Evolutionary conservation across 2,888 invertebrate genomes (phyloP), one percentile per base, ranked within the genome.

Genomic region (Sphecodes monilicornis): DNA sequence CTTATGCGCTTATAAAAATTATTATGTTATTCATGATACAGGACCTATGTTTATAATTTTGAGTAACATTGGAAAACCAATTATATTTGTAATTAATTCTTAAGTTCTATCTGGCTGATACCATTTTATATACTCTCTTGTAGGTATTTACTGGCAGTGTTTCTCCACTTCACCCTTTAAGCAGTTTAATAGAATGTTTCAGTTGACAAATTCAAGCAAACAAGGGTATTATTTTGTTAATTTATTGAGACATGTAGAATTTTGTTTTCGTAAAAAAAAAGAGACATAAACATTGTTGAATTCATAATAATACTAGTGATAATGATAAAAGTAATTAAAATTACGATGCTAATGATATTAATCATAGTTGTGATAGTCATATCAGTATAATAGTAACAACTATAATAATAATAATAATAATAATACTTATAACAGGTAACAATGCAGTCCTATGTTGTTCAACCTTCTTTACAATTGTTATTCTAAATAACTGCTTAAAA

Each of bases 401-500:
- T 41, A 26, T 54, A 69, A 8, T 22, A 76, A 68, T 29, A 6
- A 75, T 22, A 22, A 54, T 76, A 77, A 84, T 78, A 87, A 87
- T 87, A 85, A 84, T 83, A 87, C 79, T 89, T 85, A 78, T 78
- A 87, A 88, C 89, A 88, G 83, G 78, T 85, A 89, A 86, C 80
- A 87, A 85, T 77, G 64, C 75, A 84, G 78, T 82, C 64, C 76
- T 87, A 83, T 79, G 70, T 78, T 71, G 69, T 74, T 60, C 60
- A 78, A 60, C 43, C 39, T 78, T 54, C 54, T 43, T 72, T 77
- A 76, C 50, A 80, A 80, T 84, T 46, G 69, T 77, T 83, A 78
- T 83, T 73, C 74, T 82, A 84, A 77, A 76, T 79, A 83, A 90
- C 91, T 89, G 91, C 90, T 90, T 88, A 91, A 91, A 90, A 89